Base-by-base conservation (phyloP, 2,113 vertebrate species). In the Falcunculus frontatus region DNA sequence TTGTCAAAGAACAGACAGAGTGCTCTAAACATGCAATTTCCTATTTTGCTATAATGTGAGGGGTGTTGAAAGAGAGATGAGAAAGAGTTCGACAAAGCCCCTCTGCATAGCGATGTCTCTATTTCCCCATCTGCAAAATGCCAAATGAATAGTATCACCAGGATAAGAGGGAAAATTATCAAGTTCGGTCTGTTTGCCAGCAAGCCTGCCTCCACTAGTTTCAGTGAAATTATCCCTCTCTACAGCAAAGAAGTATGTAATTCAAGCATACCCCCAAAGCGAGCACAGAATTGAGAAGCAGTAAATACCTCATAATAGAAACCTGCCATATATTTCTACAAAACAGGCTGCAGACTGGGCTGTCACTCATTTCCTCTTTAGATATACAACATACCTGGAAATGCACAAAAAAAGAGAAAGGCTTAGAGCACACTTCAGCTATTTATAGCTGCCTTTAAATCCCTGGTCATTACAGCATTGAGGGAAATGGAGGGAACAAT, bases 301-400 rank as follows among this genome's bases (percentile, higher is more conserved):
- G 73, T 88, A 94, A 95, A 96, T 88, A 84, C 26, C 52, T 95
- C 37, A 37, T 84, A 95, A 94, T 64, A 88, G 85, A 93, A 93
- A 81, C 56, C 41, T 60, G 60, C 53, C 60, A 78, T 89, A 89
- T 90, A 90, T 93, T 92, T 52, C 64, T 62, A 25, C 52, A 92
- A 86, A 97, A 68, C 27, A 81, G 47, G 50, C 56, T 93, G 41
- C 68, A 87, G 83, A 56, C 72, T 55, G 41, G 13, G 18, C 47
- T 87, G 91, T 86, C 87, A 86, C 44, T 96, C 75, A 62, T 81
- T 94, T 89, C 42, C 30, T 67, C 35, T 60, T 83, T 62, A 82
- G 92, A 84, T 88, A 86, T 72, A 81, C 25, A 72, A 30, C 56
- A 26, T 72, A 94, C 49, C 79, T 89, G 68, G 57, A 84, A 91